Evolutionary conservation across 2,797 vertebrate genomes (phyloP).

Genomic region (Microtus agrestis): DNA sequence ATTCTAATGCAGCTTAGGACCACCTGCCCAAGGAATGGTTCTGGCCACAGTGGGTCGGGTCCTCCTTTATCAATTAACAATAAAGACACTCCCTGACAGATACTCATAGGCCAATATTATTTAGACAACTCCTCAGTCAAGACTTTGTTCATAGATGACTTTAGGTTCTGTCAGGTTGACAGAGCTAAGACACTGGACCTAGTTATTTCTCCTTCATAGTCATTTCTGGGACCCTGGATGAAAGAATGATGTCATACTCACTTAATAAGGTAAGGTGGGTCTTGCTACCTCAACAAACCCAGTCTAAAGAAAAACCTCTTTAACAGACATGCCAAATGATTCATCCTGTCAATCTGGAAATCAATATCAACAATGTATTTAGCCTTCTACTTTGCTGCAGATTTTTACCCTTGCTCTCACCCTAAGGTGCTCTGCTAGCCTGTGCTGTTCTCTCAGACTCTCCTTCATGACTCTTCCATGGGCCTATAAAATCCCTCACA

Average conservation of each 20-base stretch:
- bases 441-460: background rate
- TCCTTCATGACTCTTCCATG: background rate
- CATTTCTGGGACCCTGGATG: background rate
- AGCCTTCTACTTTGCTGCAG: accelerated
- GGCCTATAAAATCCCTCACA: background rate
- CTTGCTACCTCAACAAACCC: background rate
- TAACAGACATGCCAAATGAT: too few species aligned
- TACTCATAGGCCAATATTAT: too few species aligned
- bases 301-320: background rate
- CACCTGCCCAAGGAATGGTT: background rate
- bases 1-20: background rate
- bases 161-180: background rate
- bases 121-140: background rate
- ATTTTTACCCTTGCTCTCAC: background rate
- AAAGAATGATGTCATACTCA: background rate
- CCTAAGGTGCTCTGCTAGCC: background rate
- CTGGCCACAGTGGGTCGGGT: background rate
- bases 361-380: background rate
- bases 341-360: background rate
- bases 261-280: too few species aligned
- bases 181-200: background rate
- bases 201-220: background rate
- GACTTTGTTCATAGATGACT: background rate
- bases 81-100: background rate
- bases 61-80: background rate